phyloP scores from a whole-genome alignment of 2,797 vertebrate genomes.

The Scolopax bukidnonensis region DNA sequence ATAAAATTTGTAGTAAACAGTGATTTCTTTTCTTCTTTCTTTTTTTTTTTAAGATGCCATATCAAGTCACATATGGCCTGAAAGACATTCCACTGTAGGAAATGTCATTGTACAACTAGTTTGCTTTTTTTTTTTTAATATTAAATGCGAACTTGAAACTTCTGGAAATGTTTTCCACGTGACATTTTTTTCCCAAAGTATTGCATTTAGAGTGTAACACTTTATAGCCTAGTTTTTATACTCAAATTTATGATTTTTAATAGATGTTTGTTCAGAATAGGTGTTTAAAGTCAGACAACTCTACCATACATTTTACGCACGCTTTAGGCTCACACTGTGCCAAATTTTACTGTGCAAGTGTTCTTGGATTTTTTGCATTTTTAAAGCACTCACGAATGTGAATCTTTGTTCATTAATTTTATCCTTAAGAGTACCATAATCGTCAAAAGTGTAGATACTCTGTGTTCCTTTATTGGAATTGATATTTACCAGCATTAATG shows the following conservation, averaged over 20 bases:
- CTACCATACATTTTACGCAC: background rate
- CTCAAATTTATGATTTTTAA: constrained; percentile 66
- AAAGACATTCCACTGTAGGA: constrained; percentile 30
- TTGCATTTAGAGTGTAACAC: constrained; percentile 72
- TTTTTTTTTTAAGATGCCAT: background rate
- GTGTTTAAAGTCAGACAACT: constrained; percentile 32
- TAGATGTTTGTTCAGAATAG: constrained; percentile 64
- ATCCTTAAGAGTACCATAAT: constrained; percentile 14
- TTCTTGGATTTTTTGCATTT: constrained; percentile 7
- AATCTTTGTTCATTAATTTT: constrained; percentile 37
- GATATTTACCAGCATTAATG: constrained; percentile 12
- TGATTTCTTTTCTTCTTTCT: background rate
- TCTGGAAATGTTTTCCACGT: constrained; percentile 68
- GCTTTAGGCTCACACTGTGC: constrained; percentile 70
- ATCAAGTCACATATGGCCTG: constrained; percentile 6
- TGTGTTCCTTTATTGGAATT: constrained; percentile 9
- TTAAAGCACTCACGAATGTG: constrained; percentile 64
- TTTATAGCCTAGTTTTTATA: constrained; percentile 77
- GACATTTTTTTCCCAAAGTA: constrained; percentile 64
- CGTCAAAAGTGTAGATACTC: background rate
- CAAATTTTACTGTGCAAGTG: constrained; percentile 59
- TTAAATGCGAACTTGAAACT: constrained; percentile 69
- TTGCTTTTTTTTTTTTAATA: constrained; percentile 17
- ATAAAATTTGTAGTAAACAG: constrained; percentile 54
- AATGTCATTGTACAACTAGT: constrained; percentile 21